Evolutionary conservation across 53 echinoderm and acorn worm species (phyloP).

Genomic region (Astropecten irregularis): DNA sequence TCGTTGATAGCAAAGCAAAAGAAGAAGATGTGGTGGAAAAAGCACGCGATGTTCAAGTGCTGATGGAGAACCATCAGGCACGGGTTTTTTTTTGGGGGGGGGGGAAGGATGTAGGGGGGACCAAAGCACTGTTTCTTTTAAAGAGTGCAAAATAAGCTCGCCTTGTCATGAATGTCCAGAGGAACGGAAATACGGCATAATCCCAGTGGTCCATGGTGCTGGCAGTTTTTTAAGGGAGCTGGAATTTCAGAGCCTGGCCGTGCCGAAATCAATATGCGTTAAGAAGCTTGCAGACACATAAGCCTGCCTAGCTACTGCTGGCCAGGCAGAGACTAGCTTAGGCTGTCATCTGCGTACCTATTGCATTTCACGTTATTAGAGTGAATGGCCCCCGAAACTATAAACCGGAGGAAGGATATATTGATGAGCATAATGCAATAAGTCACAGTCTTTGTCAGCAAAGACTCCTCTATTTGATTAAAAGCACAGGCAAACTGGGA

Average conservation of each 20-base stretch:
- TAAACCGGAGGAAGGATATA: slow-evolving; percentile 30
- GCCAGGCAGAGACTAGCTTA: background rate
- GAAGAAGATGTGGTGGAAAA: too few species aligned
- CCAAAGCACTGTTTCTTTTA: too few species aligned
- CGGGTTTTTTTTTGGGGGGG: too few species aligned
- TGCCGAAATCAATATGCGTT: slow-evolving; percentile 33
- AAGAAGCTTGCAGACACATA: slow-evolving; percentile 19
- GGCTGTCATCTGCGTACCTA: background rate
- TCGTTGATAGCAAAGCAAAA: too few species aligned
- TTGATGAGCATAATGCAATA: slow-evolving; percentile 56
- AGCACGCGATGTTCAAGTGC: too few species aligned
- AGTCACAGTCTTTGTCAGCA: slow-evolving; percentile 51
- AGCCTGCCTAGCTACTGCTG: background rate
- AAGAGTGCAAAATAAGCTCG: background rate
- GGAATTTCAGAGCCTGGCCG: slow-evolving; percentile 30
- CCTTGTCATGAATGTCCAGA: background rate
- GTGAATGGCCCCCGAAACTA: slow-evolving; percentile 34
- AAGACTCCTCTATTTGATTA: slow-evolving; percentile 41
- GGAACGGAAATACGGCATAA: slow-evolving; percentile 9
- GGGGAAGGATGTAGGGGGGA: too few species aligned
- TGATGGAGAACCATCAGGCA: too few species aligned
- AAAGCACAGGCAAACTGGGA: slow-evolving; percentile 43
- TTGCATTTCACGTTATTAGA: slow-evolving; percentile 48
- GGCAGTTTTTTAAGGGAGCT: background rate
- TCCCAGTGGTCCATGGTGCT: background rate